A percentile compares a stretch with the other conserved stretches of the same genome.
Evolutionary conservation across 2,888 invertebrate genomes (phyloP).

Genomic region (Platycheirus albimanus): DNA sequence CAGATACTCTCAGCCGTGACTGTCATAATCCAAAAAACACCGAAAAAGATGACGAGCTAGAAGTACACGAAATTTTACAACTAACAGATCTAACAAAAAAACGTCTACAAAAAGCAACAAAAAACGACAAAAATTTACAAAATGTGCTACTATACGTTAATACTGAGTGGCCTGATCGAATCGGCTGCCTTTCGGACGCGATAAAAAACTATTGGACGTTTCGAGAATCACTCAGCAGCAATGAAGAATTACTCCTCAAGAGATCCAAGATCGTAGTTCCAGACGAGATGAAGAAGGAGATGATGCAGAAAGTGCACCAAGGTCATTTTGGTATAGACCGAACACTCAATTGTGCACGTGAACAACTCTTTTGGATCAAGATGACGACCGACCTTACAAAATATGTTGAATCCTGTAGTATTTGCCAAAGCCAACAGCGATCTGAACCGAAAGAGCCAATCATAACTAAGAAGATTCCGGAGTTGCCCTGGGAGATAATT

Average conservation of each 20-base stretch:
- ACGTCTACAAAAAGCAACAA: slow-evolving; percentile 20
- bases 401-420: slow-evolving; percentile 24
- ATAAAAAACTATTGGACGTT: slow-evolving; percentile 30
- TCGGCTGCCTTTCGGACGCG: slow-evolving; percentile 2
- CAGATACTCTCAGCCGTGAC: slow-evolving; percentile 60
- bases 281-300: slow-evolving; percentile 23
- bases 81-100: slow-evolving; percentile 10
- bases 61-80: slow-evolving; percentile 14
- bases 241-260: slow-evolving; percentile 25
- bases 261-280: slow-evolving; percentile 21
- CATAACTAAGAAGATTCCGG: slow-evolving; percentile 15
- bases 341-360: slow-evolving; percentile 14
- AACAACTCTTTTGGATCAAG: slow-evolving; percentile 37
- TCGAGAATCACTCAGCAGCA: slow-evolving; percentile 31
- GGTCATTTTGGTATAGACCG: slow-evolving; percentile 37
- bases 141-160: slow-evolving; percentile 23
- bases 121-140: slow-evolving; percentile 23
- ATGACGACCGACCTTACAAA: slow-evolving; percentile 17
- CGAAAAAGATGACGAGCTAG: slow-evolving; percentile 42
- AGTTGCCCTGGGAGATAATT: slow-evolving; percentile 43
- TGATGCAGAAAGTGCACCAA: slow-evolving; percentile 33
- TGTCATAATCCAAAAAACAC: slow-evolving; percentile 23
- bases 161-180: slow-evolving; percentile 27
- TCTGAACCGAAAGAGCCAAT: slow-evolving; percentile 24
- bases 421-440: slow-evolving; percentile 29